Conservation (phyloP, 2,888 invertebrate species). For the Eugnorisma glareosa region DNA sequence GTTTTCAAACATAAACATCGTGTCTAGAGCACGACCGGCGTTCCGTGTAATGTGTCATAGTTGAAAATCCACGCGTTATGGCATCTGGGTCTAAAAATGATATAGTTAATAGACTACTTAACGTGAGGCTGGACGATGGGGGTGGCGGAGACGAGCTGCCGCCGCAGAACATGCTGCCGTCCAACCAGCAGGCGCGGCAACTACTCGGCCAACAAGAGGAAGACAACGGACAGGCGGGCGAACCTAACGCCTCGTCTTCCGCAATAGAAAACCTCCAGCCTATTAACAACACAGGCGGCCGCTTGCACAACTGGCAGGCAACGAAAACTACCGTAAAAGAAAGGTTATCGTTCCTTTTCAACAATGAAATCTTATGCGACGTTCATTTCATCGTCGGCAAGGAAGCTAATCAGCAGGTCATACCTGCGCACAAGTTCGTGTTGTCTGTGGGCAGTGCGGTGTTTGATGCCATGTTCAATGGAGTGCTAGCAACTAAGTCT, state of each 20-base stretch:
- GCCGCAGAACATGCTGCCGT: slow-evolving; percentile 90
- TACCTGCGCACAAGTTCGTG: slow-evolving; percentile 95
- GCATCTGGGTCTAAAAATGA: slow-evolving; percentile 87
- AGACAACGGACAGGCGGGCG: slow-evolving; percentile 77
- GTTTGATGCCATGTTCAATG: slow-evolving; percentile 96
- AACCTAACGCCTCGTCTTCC: slow-evolving; percentile 79
- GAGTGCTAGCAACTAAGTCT: slow-evolving; percentile 92
- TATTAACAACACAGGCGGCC: slow-evolving; percentile 85
- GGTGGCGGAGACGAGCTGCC: slow-evolving; percentile 82
- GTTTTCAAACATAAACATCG: slow-evolving; percentile 56
- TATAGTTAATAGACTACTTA: slow-evolving; percentile 83
- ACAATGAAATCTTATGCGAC: slow-evolving; percentile 91
- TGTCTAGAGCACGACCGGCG: slow-evolving; percentile 59
- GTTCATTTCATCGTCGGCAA: slow-evolving; percentile 95
- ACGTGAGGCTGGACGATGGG: slow-evolving; percentile 82
- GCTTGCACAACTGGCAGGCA: slow-evolving; percentile 93
- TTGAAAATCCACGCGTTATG: slow-evolving; percentile 76
- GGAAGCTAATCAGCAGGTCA: slow-evolving; percentile 92
- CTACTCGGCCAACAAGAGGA: slow-evolving; percentile 81
- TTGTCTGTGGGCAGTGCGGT: slow-evolving; percentile 95
- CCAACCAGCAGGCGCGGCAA: slow-evolving; percentile 85
- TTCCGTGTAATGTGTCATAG: slow-evolving; percentile 75
- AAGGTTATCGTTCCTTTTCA: slow-evolving; percentile 92
- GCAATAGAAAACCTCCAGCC: slow-evolving; percentile 85
- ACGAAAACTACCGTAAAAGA: slow-evolving; percentile 94